Conservation (phyloP, 2,797 vertebrate genomes). For the Scleropages formosus region DNA sequence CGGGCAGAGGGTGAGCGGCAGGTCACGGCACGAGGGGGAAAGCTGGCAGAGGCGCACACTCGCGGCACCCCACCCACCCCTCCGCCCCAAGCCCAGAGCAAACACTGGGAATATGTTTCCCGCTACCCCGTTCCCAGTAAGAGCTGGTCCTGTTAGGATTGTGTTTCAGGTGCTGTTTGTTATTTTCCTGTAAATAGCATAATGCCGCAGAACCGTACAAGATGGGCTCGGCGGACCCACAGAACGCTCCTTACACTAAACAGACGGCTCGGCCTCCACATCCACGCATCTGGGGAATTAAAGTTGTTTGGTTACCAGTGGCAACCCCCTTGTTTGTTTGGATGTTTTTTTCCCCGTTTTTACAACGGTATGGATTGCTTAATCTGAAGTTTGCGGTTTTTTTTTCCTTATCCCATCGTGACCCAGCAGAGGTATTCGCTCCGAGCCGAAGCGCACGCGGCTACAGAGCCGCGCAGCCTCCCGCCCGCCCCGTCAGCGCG, state of each 20-base stretch:
- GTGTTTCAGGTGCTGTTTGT: background rate
- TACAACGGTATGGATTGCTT: slow-evolving; percentile 14
- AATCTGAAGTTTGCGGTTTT: slow-evolving; percentile 23
- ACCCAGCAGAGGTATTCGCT: slow-evolving; percentile 18
- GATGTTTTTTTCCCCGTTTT: background rate
- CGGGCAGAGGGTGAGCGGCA: background rate
- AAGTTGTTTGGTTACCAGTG: slow-evolving; percentile 17
- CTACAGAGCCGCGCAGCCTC: slow-evolving; percentile 19
- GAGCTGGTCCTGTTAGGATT: background rate
- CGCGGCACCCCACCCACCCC: too few relatives aligned
- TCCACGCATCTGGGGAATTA: slow-evolving; percentile 1
- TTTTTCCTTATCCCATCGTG: slow-evolving; percentile 22
- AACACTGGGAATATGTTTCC: background rate
- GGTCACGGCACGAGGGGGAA: background rate
- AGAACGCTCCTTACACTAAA: background rate
- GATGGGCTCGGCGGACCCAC: background rate
- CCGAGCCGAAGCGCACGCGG: slow-evolving; percentile 9
- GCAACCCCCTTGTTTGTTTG: slow-evolving; percentile 28
- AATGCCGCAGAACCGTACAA: slow-evolving; percentile 9
- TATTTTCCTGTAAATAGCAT: slow-evolving; percentile 5
- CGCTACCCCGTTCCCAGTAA: background rate
- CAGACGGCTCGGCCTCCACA: background rate
- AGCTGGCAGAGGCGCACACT: too few relatives aligned
- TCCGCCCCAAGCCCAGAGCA: background rate
- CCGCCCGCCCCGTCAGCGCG: background rate